A percentile compares a stretch with the other conserved stretches of the same genome.
phyloP scores from a whole-genome alignment of 2,888 invertebrate genomes.

The Drosophila setosimentum region DNA sequence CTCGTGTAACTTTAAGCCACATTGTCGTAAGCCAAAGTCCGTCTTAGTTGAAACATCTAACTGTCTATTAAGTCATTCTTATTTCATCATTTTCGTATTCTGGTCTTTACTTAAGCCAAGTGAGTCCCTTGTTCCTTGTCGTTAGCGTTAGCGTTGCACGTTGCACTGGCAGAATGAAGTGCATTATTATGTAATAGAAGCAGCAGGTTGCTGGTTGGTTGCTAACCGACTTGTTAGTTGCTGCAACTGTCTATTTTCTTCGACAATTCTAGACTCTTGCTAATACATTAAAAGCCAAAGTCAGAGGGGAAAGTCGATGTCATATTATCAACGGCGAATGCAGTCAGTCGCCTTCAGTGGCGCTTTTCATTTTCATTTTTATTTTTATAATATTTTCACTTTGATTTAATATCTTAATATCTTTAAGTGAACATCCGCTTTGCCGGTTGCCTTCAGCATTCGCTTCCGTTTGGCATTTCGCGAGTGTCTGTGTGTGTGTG shows the following conservation, averaged over 20 bases:
- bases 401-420: slow-evolving; percentile 81
- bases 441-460: slow-evolving; percentile 48
- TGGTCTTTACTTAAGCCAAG: slow-evolving; percentile 48
- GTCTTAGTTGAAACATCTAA: not conserved
- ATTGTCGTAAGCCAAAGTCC: not conserved
- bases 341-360: slow-evolving; percentile 60
- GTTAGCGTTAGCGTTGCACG: slow-evolving; percentile 56
- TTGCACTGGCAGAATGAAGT: slow-evolving; percentile 67
- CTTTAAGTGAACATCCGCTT: slow-evolving; percentile 79
- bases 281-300: slow-evolving; percentile 77
- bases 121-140: slow-evolving; percentile 37
- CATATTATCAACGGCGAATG: slow-evolving; percentile 64
- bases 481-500: not conserved
- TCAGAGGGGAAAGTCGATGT: slow-evolving; percentile 58
- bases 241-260: slow-evolving; percentile 35
- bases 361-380: slow-evolving; percentile 21
- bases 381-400: slow-evolving; percentile 64
- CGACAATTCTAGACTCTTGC: slow-evolving; percentile 41
- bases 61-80: slow-evolving; percentile 4
- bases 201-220: not conserved
- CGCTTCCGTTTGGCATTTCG: slow-evolving; percentile 37
- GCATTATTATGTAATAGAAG: slow-evolving; percentile 61
- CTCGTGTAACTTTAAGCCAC: not conserved
- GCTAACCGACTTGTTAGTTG: slow-evolving; percentile 36
- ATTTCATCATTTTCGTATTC: slow-evolving; percentile 13